These are phyloP conservation scores for Mantis religiosa DNA, from an alignment of 2,888 invertebrate species.

Conservation along the genomic window DNA sequence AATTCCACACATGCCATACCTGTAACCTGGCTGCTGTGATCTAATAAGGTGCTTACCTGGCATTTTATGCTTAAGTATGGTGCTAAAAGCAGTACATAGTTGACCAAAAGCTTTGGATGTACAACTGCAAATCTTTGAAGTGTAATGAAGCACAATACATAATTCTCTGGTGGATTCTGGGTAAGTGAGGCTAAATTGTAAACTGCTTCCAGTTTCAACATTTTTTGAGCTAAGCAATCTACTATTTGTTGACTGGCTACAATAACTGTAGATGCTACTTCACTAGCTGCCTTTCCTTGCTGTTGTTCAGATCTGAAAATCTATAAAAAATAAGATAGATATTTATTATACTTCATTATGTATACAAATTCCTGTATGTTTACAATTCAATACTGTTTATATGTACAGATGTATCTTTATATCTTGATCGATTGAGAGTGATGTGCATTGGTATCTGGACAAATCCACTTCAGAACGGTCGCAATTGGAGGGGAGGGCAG, in stretches of 20 bases:
- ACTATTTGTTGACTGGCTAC: neutral
- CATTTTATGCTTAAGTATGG: neutral
- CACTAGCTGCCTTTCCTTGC: neutral
- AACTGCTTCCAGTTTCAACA: neutral
- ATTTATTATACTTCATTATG: too few species aligned
- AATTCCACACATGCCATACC: too few species aligned
- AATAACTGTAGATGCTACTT: neutral
- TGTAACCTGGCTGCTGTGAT: neutral
- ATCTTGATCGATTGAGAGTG: too few species aligned
- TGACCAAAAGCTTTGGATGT: neutral
- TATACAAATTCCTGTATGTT: too few species aligned
- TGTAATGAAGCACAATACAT: neutral
- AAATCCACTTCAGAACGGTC: too few species aligned
- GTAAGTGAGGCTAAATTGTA: neutral
- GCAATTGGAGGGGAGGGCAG: too few species aligned
- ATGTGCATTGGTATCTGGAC: too few species aligned
- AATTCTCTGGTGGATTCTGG: neutral
- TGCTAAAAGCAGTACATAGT: neutral
- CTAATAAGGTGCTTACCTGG: neutral
- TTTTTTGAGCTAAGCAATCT: neutral
- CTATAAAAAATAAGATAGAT: neutral
- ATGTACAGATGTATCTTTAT: too few species aligned
- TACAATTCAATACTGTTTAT: too few species aligned
- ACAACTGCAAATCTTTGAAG: neutral
- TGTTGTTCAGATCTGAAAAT: neutral